Evolutionary conservation across 1,140 invertebrate species (phyloP).

Genomic region (Procambarus virginalis): DNA sequence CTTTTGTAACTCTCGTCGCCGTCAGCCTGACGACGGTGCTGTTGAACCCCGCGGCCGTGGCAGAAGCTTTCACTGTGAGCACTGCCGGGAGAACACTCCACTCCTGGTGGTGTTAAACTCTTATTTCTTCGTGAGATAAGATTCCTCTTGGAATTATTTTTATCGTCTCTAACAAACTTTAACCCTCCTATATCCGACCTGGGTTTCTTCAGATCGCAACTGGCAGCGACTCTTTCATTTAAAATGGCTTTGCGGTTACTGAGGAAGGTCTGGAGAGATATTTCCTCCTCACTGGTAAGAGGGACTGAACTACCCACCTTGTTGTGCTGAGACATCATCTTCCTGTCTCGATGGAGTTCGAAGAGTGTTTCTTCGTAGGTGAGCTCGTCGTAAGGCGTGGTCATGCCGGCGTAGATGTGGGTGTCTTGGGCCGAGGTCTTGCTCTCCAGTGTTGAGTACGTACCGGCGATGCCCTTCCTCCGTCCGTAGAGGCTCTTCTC

Average conservation of each 20-base stretch:
- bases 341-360: slow-evolving; percentile 42
- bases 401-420: slow-evolving; percentile 37
- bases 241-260: not conserved
- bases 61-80: slow-evolving; percentile 9
- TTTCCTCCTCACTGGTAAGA: slow-evolving; percentile 35
- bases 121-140: not conserved
- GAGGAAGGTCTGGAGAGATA: slow-evolving; percentile 6
- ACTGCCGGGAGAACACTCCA: not conserved
- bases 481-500: slow-evolving; percentile 57
- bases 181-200: not conserved
- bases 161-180: not conserved
- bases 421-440: slow-evolving; percentile 53
- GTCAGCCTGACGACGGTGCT: not conserved
- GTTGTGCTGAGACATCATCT: not conserved
- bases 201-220: not conserved
- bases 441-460: slow-evolving; percentile 59
- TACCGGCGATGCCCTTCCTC: slow-evolving; percentile 55
- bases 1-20: slow-evolving; percentile 9
- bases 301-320: slow-evolving; percentile 5
- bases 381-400: slow-evolving; percentile 64
- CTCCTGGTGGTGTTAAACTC: slow-evolving; percentile 1
- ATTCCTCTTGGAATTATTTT: slow-evolving; percentile 11
- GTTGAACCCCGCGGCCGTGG: too few species aligned
- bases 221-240: not conserved
- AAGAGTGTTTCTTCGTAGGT: slow-evolving; percentile 69